Base-by-base conservation (phyloP, 2,797 vertebrate species). In the Phoeniculus purpureus region DNA sequence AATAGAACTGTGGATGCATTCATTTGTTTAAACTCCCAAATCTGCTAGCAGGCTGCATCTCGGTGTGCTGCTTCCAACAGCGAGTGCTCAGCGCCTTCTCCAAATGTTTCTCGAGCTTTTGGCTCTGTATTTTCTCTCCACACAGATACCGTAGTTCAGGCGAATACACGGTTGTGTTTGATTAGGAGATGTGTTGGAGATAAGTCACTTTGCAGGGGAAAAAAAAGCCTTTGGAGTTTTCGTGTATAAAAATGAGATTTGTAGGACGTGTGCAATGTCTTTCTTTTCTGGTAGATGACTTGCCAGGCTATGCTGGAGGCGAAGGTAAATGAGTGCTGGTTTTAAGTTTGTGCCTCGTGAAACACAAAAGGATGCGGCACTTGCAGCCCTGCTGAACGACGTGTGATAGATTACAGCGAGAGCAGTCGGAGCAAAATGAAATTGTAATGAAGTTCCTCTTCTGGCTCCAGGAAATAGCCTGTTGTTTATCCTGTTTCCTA, bases 401-500 rank as follows among this genome's bases (percentile, higher is more conserved):
- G 5, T 72, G 91, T 93, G 84, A 94, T 86, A 94, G 89, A 94
- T 96, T 83, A 65, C 66, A 22, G 84, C 34, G 10, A 90, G 87
- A 96, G 70, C 62, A 92, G 71, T 92, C 88, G 67, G 76, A 95
- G 84, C 80, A 95, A 43, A 96, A 97, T 97, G 92, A 96, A 97
- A 96, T 93, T 90, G 81, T 96, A 96, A 96, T 94, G 70, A 87
- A 95, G 94, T 96, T 97, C 83, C 83, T 96, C 45, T 93, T 94
- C 84, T 93, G 31, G 54, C 85, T 70, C 55, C 92, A 92, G 78
- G 81, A 96, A 96, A 96, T 90, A 71, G 85, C 91, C 37, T 82
- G 76, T 94, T 95, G 89, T 96, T 97, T 96, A 81, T 97, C 94
- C 94, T 92, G 52, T 70, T 96, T 83, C 87, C 32, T 59, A 80